These are phyloP conservation scores for Limnephilus lunatus DNA, from an alignment of 2,888 invertebrate species.

Conservation along the genomic window DNA sequence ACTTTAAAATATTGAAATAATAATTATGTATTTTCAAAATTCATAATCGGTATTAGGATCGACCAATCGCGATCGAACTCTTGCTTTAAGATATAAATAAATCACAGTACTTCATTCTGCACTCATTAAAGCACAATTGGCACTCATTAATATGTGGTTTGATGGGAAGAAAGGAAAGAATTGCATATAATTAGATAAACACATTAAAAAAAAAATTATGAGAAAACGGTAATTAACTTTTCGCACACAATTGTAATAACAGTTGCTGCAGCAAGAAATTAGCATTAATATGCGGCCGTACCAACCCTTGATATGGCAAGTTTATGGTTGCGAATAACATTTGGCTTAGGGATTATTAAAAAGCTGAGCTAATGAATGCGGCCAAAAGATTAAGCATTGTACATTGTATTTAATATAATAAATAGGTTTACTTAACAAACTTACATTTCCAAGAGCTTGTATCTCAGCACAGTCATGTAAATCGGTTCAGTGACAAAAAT, in stretches of 20 bases:
- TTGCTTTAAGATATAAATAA: not conserved
- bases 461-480: constrained; percentile 36
- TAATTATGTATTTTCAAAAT: no score
- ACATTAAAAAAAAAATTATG: not conserved
- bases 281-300: not conserved
- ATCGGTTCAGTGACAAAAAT: constrained; percentile 46
- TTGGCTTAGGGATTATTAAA: not conserved
- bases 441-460: constrained; percentile 53
- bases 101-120: not conserved
- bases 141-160: not conserved
- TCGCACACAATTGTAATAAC: no score
- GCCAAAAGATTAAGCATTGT: no score
- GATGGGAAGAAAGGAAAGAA: not conserved
- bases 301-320: no score
- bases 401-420: not conserved
- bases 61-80: no score
- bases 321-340: not conserved
- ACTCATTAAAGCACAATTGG: not conserved
- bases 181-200: not conserved
- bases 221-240: no score
- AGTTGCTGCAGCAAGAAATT: not conserved
- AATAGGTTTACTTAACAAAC: not conserved
- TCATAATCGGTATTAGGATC: no score
- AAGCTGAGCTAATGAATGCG: not conserved
- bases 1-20: no score